Conservation (phyloP, 2,888 invertebrate genomes). For the Sthenelais limicola region DNA sequence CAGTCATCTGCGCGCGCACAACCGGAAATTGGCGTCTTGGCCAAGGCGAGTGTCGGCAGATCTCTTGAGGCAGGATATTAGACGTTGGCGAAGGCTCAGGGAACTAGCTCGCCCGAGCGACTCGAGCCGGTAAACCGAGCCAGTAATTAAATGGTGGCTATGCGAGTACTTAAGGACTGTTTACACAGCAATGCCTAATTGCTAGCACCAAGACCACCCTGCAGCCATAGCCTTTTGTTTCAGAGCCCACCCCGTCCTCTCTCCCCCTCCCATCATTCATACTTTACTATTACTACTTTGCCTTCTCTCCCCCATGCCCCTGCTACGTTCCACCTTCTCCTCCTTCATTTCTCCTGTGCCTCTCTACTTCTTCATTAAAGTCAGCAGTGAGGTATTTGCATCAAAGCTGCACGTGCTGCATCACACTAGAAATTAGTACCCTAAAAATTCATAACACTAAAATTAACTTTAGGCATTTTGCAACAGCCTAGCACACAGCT, state of each 20-base stretch:
- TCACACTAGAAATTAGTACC: no score
- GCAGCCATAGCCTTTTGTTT: conserved; percentile 35
- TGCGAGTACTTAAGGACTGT: conserved; percentile 29
- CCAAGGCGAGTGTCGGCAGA: conserved; percentile 23
- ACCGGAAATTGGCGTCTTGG: conserved; percentile 40
- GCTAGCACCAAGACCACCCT: conserved; percentile 20
- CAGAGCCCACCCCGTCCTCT: no score
- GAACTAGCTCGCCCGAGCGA: conserved; percentile 2
- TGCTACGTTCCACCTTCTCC: not conserved
- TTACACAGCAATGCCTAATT: conserved; percentile 37
- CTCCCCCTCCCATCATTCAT: no score
- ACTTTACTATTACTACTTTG: no score
- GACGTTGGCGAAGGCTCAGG: conserved; percentile 14
- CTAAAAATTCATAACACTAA: no score
- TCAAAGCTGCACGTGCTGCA: no score
- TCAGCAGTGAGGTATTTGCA: no score
- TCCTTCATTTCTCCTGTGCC: no score
- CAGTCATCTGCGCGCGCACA: conserved; percentile 37
- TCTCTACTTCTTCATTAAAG: no score
- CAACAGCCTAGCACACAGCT: no score
- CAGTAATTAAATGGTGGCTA: conserved; percentile 36
- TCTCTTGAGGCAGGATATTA: conserved; percentile 38
- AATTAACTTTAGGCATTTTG: no score
- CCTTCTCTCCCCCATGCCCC: conserved; percentile 9
- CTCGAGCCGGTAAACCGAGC: conserved; percentile 29